Percentiles rank a stretch among this genome's conserved stretches.
These are phyloP conservation scores for Clarias macrocephalus DNA, from an alignment of 2,113 vertebrate genomes.

Conservation along the genomic window DNA sequence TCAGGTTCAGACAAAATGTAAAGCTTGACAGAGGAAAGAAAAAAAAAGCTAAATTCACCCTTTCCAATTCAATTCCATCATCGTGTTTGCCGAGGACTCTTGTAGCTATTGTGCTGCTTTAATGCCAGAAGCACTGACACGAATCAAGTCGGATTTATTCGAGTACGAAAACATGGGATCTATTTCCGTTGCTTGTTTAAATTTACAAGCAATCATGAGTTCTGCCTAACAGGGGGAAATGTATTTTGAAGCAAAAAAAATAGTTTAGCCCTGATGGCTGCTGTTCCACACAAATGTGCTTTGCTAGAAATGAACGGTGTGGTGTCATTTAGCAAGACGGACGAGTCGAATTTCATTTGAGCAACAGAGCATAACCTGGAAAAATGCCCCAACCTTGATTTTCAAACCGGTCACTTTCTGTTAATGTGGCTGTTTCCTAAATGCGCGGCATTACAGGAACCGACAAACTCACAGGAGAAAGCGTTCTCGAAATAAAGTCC, in stretches of 20 bases:
- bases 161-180: not conserved
- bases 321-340: not conserved
- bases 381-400: not conserved
- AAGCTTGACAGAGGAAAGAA: not conserved
- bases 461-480: not conserved
- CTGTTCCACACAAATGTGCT: not conserved
- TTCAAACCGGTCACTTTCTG: slow-evolving; percentile 6
- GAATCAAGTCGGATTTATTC: not conserved
- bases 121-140: slow-evolving; percentile 14
- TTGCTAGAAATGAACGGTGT: not conserved
- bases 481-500: not conserved
- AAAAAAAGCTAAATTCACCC: not conserved
- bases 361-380: not conserved
- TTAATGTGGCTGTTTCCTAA: not conserved
- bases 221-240: not conserved
- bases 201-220: slow-evolving; percentile 3
- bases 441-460: not conserved
- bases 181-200: not conserved
- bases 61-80: not conserved
- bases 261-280: not conserved
- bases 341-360: not conserved
- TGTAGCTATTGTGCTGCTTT: not conserved
- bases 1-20: not conserved
- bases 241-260: not conserved
- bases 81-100: not conserved